These are phyloP conservation scores for Piaya cayana DNA, from an alignment of 2,113 vertebrate species.

Conservation along the genomic window DNA sequence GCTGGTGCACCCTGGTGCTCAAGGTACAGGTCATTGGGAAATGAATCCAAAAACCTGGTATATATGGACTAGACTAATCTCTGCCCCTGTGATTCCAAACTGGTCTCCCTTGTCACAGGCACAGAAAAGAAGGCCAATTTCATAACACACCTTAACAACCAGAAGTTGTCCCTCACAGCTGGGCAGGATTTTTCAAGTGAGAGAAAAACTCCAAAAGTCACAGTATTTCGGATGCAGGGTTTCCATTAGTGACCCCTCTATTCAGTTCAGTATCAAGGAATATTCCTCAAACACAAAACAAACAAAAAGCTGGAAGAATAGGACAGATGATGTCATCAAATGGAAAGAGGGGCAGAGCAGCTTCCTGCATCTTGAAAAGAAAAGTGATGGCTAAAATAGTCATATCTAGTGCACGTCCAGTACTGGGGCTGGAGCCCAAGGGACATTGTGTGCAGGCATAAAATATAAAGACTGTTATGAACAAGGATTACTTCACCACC, in stretches of 20 bases:
- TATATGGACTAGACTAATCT: not conserved
- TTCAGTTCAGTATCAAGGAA: conserved; percentile 44
- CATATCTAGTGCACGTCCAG: not conserved
- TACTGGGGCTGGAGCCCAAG: not conserved
- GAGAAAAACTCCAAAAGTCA: too few relatives aligned
- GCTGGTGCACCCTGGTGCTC: not conserved
- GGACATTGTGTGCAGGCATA: conserved; percentile 60
- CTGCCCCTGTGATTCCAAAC: not conserved
- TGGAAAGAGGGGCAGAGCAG: conserved; percentile 32
- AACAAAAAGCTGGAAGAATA: conserved; percentile 41
- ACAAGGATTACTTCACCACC: conserved; percentile 62
- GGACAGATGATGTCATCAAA: not conserved
- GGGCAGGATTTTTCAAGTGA: not conserved
- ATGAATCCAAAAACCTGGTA: not conserved
- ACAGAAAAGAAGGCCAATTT: not conserved
- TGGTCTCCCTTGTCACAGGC: not conserved
- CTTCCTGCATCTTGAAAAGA: conserved; percentile 37
- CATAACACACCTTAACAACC: not conserved
- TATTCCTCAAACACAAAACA: conserved; percentile 32
- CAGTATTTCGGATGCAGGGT: not conserved
- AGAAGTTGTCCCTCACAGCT: not conserved
- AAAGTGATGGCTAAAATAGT: conserved; percentile 57
- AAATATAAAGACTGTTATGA: conserved; percentile 48
- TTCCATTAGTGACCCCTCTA: conserved; percentile 44
- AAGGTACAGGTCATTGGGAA: not conserved